A percentile compares a stretch with the other conserved stretches of the same genome.
phyloP scores from a whole-genome alignment of 1,140 invertebrate genomes.

The Paraescarpia echinospica region DNA sequence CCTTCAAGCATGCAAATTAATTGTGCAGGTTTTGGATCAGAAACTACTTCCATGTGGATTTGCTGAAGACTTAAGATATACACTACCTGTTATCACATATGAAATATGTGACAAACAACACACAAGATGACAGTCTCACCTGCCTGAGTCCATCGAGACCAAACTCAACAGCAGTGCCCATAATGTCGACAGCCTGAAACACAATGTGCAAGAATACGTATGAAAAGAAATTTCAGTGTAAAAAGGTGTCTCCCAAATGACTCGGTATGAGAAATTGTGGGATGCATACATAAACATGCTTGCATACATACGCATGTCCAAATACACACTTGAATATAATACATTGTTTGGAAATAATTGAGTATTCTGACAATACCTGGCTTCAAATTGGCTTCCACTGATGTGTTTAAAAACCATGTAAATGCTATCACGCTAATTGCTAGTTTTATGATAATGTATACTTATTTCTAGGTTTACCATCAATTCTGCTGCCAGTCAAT shows the following conservation, averaged over 20 bases:
- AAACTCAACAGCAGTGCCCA: not conserved
- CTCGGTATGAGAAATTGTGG: not conserved
- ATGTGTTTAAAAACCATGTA: not conserved
- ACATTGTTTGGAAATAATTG: conserved; percentile 33
- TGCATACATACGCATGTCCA: not conserved
- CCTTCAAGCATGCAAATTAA: too few relatives aligned
- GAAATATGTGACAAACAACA: not conserved
- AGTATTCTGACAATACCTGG: conserved; percentile 40
- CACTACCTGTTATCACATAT: not conserved
- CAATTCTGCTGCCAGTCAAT: not conserved
- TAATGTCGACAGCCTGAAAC: not conserved
- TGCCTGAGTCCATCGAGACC: conserved; percentile 50
- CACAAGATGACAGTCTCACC: conserved; percentile 30
- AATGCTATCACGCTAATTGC: not conserved
- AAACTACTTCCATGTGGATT: not conserved
- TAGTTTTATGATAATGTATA: not conserved
- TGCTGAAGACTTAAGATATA: not conserved
- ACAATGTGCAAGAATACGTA: not conserved
- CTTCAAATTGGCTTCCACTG: not conserved
- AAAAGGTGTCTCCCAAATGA: too few relatives aligned
- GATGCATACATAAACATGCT: not conserved
- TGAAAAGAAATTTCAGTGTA: not conserved
- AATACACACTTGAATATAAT: not conserved
- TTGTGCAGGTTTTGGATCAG: too few relatives aligned
- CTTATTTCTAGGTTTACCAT: not conserved